Base-by-base conservation (phyloP, 2,113 vertebrate species). In the Amphiprion ocellaris region DNA sequence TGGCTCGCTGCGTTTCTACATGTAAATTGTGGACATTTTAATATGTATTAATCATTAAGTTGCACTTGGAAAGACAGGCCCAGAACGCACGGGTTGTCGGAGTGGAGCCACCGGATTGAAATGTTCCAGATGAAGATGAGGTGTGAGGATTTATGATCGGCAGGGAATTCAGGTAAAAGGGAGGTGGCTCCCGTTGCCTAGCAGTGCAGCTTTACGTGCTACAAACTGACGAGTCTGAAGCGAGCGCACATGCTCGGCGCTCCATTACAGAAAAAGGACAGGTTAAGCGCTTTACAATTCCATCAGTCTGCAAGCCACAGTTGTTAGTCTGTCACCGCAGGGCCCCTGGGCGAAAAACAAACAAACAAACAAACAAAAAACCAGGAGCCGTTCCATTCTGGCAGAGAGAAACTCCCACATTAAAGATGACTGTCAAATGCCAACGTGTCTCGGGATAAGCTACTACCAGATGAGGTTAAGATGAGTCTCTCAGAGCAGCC, bases 281-380 rank as follows among this genome's bases (percentile, higher is more conserved):
- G 58, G 77, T 80, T 81, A 78, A 72, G 49, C 39, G 39, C 82
- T 87, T 26, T 59, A 90, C 84, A 63, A 60, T 65, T 83, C 86
- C 84, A 87, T 87, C 89, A 72, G 77, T 89, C 87, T 61, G 73
- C 69, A 50, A 54, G 75, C 41, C 49, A 5, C 70, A 60, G 83
- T 82, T 82, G 83, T 89, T 77, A 58, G 77, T 88, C 88, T 67
- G 54, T 90, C 92, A 92, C 59, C 58, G 52, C n/a, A 14, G 24
- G 26, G 47, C 55, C 84, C 61, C 70, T 16, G 1, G 83, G 69
- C 70, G 26, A 74, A 78, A 79, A 86, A 76, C 26, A 21, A 21
- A 21, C 21, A 21, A 21, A 21, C 21, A 21, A 21, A 21, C 1
- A 21, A 21, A n/a, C n/a, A n/a, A n/a, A n/a, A n/a, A n/a, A n/a